A percentile compares a stretch with the other conserved stretches of the same genome.
Evolutionary conservation across 1,140 invertebrate genomes (phyloP).

Genomic region (Mercenaria mercenaria): DNA sequence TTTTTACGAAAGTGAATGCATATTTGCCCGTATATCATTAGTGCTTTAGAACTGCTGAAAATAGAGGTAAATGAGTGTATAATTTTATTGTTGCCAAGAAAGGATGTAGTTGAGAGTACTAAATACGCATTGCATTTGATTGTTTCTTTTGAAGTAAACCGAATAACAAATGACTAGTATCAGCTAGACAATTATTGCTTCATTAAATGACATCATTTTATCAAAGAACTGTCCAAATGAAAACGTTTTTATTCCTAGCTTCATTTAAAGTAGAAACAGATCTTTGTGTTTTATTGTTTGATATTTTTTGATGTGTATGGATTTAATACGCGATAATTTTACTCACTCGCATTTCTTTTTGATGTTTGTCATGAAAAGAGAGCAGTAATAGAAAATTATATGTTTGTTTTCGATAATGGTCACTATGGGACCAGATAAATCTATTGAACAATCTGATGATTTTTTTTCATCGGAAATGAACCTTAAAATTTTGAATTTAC

Average conservation of each 20-base stretch:
- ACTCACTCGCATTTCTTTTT: background rate
- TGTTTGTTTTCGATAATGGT: background rate
- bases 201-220: too few relatives aligned
- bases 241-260: background rate
- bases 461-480: too few relatives aligned
- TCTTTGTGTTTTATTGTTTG: background rate
- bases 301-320: background rate
- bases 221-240: too few relatives aligned
- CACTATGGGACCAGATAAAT: background rate
- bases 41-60: too few relatives aligned
- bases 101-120: too few relatives aligned
- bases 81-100: too few relatives aligned
- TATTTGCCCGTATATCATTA: too few relatives aligned
- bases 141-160: background rate
- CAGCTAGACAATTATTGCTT: too few relatives aligned
- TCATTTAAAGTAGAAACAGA: background rate
- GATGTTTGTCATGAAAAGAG: background rate
- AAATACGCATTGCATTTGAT: background rate
- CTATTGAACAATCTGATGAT: too few relatives aligned
- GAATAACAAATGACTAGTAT: background rate
- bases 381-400: background rate
- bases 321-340: background rate
- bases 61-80: too few relatives aligned
- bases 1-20: too few relatives aligned
- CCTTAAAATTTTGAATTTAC: too few relatives aligned